phyloP scores from a whole-genome alignment of 2,113 vertebrate species.

The Melanotaenia duboulayi region DNA sequence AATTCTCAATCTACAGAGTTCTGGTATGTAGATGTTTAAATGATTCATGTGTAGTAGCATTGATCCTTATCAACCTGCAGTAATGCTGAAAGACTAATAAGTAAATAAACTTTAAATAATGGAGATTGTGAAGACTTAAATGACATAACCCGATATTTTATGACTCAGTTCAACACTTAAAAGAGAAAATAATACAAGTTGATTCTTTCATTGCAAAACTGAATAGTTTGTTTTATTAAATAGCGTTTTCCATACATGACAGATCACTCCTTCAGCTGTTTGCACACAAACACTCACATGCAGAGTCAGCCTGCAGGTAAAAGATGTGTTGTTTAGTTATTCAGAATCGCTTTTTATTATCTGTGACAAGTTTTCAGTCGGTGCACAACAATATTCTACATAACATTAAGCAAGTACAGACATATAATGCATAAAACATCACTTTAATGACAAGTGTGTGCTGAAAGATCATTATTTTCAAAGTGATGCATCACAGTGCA shows the following conservation, averaged over 20 bases:
- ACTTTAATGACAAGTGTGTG: slow-evolving; percentile 27
- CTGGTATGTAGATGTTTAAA: background rate
- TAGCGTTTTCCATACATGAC: slow-evolving; percentile 31
- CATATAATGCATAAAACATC: slow-evolving; percentile 9
- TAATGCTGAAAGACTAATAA: background rate
- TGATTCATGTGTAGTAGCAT: background rate
- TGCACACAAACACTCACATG: background rate
- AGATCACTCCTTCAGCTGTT: slow-evolving; percentile 18
- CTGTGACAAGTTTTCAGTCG: slow-evolving; percentile 14
- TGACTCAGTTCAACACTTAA: slow-evolving; percentile 8
- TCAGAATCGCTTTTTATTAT: slow-evolving; percentile 9
- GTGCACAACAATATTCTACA: background rate
- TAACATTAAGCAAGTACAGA: background rate
- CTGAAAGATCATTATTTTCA: slow-evolving; percentile 22
- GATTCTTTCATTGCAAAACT: slow-evolving; percentile 25
- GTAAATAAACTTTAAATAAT: background rate
- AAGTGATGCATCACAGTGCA: slow-evolving; percentile 22
- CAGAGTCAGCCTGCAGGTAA: background rate
- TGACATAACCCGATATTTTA: slow-evolving; percentile 11
- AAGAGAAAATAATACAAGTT: slow-evolving; percentile 33
- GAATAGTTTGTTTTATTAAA: slow-evolving; percentile 47
- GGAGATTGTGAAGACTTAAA: slow-evolving; percentile 14
- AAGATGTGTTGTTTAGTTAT: background rate
- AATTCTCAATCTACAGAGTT: too few species aligned
- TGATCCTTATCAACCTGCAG: background rate